phyloP scores from a whole-genome alignment of 2,797 vertebrate species.

The Aselliscus stoliczkanus region DNA sequence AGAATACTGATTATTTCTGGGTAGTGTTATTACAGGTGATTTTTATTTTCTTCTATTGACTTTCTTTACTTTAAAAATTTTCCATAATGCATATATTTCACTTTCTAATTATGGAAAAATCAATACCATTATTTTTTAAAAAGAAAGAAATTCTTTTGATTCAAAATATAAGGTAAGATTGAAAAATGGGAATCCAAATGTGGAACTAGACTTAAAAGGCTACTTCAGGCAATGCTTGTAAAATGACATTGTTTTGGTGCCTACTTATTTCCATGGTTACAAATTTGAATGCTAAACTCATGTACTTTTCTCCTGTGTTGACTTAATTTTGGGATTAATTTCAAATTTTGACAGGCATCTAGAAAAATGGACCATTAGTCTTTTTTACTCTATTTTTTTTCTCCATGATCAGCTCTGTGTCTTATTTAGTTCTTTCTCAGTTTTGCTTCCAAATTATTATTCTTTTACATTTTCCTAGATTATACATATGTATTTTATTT shows the following conservation, averaged over 20 bases:
- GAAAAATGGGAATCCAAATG: neutral
- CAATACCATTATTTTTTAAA: neutral
- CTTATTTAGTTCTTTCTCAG: constrained; percentile 2
- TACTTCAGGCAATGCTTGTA: neutral
- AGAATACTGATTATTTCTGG: neutral
- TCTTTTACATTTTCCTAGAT: neutral
- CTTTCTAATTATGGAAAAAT: constrained; percentile 18
- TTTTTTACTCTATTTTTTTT: neutral
- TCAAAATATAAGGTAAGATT: constrained; percentile 5
- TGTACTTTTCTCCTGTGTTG: neutral
- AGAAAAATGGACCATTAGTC: neutral
- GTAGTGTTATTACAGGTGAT: neutral
- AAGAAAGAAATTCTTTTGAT: constrained; percentile 26
- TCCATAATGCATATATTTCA: neutral
- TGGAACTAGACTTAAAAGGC: neutral
- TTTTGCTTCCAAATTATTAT: neutral
- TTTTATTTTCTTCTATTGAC: neutral
- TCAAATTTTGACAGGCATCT: neutral
- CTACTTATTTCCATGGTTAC: neutral
- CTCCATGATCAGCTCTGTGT: neutral
- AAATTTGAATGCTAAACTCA: neutral
- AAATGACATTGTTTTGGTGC: constrained; percentile 21
- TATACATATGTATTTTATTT: neutral
- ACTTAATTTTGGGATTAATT: constrained; percentile 36
- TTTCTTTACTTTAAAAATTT: neutral